Base-by-base conservation (phyloP, 2,888 invertebrate genomes). In the Argyresthia albistria region DNA sequence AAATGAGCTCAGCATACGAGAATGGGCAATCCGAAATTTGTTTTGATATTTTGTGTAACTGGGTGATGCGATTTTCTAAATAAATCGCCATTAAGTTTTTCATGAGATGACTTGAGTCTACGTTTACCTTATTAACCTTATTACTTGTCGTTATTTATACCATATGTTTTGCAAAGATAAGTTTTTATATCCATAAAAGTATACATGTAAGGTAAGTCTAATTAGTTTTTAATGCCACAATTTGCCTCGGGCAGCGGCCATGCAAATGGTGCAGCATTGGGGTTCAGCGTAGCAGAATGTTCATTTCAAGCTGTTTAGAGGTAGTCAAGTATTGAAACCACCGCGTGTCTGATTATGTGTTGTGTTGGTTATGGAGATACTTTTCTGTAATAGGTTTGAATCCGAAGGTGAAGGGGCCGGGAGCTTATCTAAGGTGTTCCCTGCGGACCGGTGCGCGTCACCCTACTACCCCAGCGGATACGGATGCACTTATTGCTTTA, bases 1-100 rank as follows among this genome's bases (percentile, higher is more conserved):
- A 86, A 87, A 86, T 86, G 81, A 87, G 80, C 74, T 66, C 63
- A 49, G 68, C 72, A 63, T 70, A 68, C 65, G 67, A 70, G 70
- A 73, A 75, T 79, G 73, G 74, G 79, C 49, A 50, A 54, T 52
- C 46, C 42, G 14, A 46, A 54, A 50, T 52, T 50, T 36, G 10
- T 9, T 39, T 45, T 45, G 15, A 9, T 14, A 14, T 45, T 45
- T 14, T 45, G 12, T 45, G 4, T 45, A 45, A 15, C 25, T 25
- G 25, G 25, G 25, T 25, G 25, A 45, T 9, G 7, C 14, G 12
- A 12, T 45, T 15, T 45, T 12, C 14, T 1, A 45, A 15, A 45
- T 45, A 42, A 42, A 12, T 25, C 6, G 6, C 25, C 25, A 25
- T 25, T 25, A 25, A 4, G 25, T 2, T 25, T 25, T 25, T 25